Evolutionary conservation across 2,888 invertebrate species (phyloP).

Genomic region (Poecilus cupreus): DNA sequence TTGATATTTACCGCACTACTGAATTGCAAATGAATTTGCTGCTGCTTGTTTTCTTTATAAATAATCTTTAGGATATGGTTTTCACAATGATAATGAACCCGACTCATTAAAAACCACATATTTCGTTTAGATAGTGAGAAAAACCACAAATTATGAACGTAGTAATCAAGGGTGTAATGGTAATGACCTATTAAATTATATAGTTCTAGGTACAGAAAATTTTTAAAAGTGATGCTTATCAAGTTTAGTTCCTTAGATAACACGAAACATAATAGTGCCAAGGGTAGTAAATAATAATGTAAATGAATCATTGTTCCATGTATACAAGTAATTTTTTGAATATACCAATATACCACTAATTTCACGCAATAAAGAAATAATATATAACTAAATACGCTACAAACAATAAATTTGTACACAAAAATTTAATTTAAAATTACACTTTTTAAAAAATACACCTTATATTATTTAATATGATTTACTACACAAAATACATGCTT

Average conservation of each 20-base stretch:
- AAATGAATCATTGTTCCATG: not conserved
- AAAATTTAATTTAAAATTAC: too few relatives aligned
- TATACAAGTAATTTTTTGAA: too few relatives aligned
- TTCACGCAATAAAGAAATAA: too few relatives aligned
- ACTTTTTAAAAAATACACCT: too few relatives aligned
- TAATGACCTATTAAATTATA: conserved; percentile 13
- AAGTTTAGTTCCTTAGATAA: too few relatives aligned
- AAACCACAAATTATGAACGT: conserved; percentile 41
- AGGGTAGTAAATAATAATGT: not conserved
- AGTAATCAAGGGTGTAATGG: not conserved
- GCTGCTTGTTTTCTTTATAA: conserved; percentile 12
- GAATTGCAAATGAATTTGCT: not conserved
- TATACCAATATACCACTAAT: too few relatives aligned
- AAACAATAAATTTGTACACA: too few relatives aligned
- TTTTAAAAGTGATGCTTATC: too few relatives aligned
- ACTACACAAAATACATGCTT: too few relatives aligned
- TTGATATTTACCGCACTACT: not conserved
- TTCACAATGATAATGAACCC: not conserved
- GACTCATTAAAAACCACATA: not conserved
- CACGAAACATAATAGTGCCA: not conserved
- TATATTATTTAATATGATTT: too few relatives aligned
- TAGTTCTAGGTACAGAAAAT: not conserved
- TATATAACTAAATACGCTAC: too few relatives aligned
- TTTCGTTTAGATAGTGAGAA: conserved; percentile 14
- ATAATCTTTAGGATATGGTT: conserved; percentile 35